Conservation (phyloP, 2,888 invertebrate genomes). For the Blera fallax region DNA sequence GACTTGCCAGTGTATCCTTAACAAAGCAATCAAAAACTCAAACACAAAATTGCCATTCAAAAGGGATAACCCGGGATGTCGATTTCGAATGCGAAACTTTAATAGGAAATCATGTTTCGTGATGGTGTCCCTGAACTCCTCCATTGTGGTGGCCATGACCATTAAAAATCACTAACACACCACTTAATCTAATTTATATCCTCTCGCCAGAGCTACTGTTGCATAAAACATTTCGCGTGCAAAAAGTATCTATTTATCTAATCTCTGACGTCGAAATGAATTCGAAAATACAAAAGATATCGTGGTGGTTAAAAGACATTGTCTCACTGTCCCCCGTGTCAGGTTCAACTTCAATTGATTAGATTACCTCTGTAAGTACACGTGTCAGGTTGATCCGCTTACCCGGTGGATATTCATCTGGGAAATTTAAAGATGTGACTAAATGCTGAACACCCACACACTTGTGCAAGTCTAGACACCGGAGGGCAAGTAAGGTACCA, state of each 20-base stretch:
- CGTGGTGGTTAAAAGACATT: background rate
- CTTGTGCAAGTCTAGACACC: background rate
- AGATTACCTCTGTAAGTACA: background rate
- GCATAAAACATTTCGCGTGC: background rate
- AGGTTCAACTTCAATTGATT: background rate
- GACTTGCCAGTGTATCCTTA: background rate
- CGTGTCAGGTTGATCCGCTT: constrained; percentile 27
- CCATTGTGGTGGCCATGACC: background rate
- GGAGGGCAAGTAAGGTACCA: background rate
- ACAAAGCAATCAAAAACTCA: constrained; percentile 1
- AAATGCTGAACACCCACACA: background rate
- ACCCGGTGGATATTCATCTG: background rate
- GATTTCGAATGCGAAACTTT: background rate
- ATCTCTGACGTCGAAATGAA: background rate
- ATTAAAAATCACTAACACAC: background rate
- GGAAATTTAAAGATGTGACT: background rate
- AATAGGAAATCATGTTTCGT: background rate
- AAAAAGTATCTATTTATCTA: background rate
- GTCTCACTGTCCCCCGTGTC: background rate
- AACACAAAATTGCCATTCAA: constrained; percentile 3
- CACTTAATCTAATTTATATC: background rate
- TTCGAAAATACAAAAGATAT: background rate
- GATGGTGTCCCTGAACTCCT: background rate
- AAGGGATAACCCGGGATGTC: background rate
- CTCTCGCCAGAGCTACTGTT: background rate